A percentile compares a stretch with the other conserved stretches of the same genome.
phyloP scores from a whole-genome alignment of 2,888 invertebrate species.

The Desoria tigrina region DNA sequence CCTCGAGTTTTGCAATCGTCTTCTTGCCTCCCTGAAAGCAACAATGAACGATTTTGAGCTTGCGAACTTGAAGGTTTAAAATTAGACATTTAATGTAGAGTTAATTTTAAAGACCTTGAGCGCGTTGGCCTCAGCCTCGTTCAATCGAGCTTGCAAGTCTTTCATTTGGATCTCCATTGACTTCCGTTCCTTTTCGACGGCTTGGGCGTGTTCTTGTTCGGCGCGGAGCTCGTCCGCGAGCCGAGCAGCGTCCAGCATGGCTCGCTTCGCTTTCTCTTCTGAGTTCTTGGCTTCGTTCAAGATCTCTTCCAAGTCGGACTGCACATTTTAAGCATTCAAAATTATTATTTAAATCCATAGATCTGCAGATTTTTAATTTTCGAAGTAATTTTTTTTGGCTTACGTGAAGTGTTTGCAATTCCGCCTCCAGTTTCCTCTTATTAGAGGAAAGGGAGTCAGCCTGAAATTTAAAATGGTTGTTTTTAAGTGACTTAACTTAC shows the following conservation, averaged over 20 bases:
- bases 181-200: conserved; percentile 97
- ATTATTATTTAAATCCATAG: no score
- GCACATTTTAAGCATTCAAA: no score
- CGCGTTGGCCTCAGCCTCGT: conserved; percentile 95
- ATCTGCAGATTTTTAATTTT: no score
- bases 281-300: conserved; percentile 50
- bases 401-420: conserved; percentile 65
- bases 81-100: no score
- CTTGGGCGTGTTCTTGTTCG: conserved; percentile 98
- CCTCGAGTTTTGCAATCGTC: conserved; percentile 66
- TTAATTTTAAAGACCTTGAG: no score
- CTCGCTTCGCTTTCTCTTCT: conserved; percentile 61
- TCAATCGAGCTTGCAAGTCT: conserved; percentile 87
- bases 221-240: conserved; percentile 97
- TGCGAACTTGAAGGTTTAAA: no score
- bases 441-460: conserved; percentile 37
- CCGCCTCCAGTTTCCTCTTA: conserved; percentile 97
- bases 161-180: conserved; percentile 77
- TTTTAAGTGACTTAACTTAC: no score
- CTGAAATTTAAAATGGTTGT: background rate
- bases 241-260: conserved; percentile 64
- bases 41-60: no score
- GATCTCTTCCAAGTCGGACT: conserved; percentile 59
- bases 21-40: conserved; percentile 99
- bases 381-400: no score